A percentile compares a stretch with the other conserved stretches of the same genome.
Conservation (phyloP, 2,797 vertebrate genomes). For the Protonibea diacanthus region DNA sequence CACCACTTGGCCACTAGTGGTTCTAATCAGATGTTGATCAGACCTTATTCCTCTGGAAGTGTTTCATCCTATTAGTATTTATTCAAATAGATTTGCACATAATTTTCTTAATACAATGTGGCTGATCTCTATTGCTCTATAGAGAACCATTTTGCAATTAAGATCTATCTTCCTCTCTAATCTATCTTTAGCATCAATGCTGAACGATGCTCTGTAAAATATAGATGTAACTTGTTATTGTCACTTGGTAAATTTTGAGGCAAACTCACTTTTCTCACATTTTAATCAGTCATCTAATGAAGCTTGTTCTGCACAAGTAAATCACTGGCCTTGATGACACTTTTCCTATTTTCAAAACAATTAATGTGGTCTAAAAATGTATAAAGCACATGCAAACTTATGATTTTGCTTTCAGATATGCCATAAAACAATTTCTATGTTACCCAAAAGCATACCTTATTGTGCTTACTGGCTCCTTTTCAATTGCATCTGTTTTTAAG, state of each 20-base stretch:
- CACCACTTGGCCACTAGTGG: neutral
- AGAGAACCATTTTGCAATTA: no score
- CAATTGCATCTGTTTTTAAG: slow-evolving; percentile 12
- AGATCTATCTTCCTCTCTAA: no score
- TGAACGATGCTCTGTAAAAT: neutral
- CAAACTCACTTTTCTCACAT: neutral
- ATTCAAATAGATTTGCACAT: no score
- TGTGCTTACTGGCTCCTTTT: slow-evolving; percentile 2
- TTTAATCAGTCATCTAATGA: neutral
- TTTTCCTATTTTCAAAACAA: neutral
- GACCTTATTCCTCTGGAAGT: neutral
- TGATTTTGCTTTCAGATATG: neutral
- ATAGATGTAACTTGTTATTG: neutral
- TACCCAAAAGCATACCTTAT: neutral
- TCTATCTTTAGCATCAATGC: neutral
- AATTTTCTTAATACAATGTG: neutral
- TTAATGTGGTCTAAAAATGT: neutral
- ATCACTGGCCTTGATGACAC: neutral
- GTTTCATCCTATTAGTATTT: neutral
- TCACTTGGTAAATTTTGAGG: neutral
- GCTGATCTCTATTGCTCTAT: no score
- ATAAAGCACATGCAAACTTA: neutral
- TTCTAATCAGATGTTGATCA: neutral
- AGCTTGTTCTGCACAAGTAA: neutral
- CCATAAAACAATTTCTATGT: neutral